Conservation (phyloP, 2,113 vertebrate species). For the Macquaria australasica region DNA sequence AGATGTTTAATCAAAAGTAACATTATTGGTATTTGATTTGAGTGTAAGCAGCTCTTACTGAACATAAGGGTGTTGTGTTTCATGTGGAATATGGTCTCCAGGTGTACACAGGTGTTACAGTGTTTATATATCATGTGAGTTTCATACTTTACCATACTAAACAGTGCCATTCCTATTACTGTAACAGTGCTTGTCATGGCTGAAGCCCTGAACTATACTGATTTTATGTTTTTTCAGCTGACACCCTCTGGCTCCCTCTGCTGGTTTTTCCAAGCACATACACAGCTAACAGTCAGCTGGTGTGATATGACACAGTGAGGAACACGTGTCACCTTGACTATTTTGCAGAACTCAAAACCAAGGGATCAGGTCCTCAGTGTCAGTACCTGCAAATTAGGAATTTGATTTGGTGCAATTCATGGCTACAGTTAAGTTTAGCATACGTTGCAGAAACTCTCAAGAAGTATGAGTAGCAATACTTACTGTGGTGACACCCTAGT, state of each 20-base stretch:
- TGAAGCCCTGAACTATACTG: background rate
- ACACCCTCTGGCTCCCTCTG: conserved; percentile 61
- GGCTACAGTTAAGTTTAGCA: background rate
- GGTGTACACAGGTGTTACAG: conserved; percentile 46
- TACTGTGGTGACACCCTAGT: conserved; percentile 3
- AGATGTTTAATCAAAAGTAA: conserved; percentile 32
- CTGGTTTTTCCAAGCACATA: conserved; percentile 42
- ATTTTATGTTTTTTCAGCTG: conserved; percentile 23
- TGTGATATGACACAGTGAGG: conserved; percentile 13
- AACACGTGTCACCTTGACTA: conserved; percentile 1
- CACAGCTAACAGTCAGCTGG: conserved; percentile 9
- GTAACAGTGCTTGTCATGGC: conserved; percentile 14
- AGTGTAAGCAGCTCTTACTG: conserved; percentile 29
- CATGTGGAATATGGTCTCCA: conserved; percentile 37
- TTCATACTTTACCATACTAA: conserved; percentile 49
- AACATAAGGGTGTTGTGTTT: conserved; percentile 37
- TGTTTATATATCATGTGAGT: conserved; percentile 55
- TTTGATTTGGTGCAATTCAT: conserved; percentile 19
- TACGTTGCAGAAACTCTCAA: conserved; percentile 6
- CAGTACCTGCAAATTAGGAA: conserved; percentile 25
- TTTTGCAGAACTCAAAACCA: conserved; percentile 21
- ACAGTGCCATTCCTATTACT: conserved; percentile 62
- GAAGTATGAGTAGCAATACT: conserved; percentile 67
- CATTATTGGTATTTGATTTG: conserved; percentile 21
- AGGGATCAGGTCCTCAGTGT: conserved; percentile 3